Conservation (phyloP, 2,888 invertebrate genomes). For the Tipula lateralis region DNA sequence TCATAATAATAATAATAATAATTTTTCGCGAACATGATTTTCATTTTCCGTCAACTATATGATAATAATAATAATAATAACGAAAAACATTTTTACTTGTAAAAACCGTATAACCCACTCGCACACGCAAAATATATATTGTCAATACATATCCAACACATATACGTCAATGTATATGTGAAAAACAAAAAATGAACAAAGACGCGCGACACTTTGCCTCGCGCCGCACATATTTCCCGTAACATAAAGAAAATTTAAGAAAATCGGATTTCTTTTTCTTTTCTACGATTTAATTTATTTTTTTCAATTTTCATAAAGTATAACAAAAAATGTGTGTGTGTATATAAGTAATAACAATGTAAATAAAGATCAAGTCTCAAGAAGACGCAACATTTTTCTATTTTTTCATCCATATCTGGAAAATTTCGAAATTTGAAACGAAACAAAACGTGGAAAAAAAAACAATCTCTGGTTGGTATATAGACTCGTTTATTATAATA, state of each 20-base stretch:
- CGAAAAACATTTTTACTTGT: not conserved
- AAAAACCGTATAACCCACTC: not conserved
- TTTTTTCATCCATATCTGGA: not conserved
- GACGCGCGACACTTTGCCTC: not conserved
- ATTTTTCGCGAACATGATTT: slow-evolving; percentile 15
- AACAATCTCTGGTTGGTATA: not conserved
- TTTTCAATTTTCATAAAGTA: slow-evolving; percentile 19
- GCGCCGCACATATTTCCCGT: not conserved
- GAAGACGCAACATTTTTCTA: not conserved
- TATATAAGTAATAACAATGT: not conserved
- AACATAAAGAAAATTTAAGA: not conserved
- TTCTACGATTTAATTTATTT: slow-evolving; percentile 19
- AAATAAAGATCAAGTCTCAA: slow-evolving; percentile 1
- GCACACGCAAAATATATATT: not conserved
- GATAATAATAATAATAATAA: not conserved
- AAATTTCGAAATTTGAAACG: not conserved
- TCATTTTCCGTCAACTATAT: slow-evolving; percentile 19
- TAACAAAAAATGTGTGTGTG: not conserved
- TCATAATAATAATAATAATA: not conserved
- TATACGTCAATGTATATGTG: not conserved
- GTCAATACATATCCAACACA: not conserved
- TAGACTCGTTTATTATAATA: not conserved
- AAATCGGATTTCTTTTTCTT: not conserved
- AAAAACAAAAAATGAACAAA: not conserved
- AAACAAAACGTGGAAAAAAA: no score